Base-by-base conservation (phyloP, 2,113 vertebrate genomes). In the Protomyctophum bolini region DNA sequence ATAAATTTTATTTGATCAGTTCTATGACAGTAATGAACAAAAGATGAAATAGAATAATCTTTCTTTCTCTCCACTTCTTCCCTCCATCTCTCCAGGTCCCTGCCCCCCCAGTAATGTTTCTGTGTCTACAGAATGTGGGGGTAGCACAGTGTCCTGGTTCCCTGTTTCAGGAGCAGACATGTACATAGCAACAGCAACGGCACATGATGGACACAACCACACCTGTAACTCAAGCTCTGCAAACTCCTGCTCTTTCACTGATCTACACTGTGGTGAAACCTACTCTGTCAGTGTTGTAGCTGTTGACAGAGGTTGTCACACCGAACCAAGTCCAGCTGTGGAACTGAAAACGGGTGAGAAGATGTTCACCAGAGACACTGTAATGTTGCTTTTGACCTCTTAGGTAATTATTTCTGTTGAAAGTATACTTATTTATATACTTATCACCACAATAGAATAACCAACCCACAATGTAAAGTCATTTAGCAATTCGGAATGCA, bases 261-360 rank as follows among this genome's bases (percentile, higher is more conserved):
- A 79, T 50, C 89, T 92, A 8, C 84, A 76, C 73, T 92, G 88
- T 62, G 84, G 74, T 7, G 60, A 87, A 62, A 80, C 10, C 48
- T 92, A 92, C n/a, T 0, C 72, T n/a, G 79, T 90, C 4, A 68
- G 76, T 8, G 87, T 90, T 48, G 81, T 82, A 0, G 87, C 88
- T 15, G 66, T 86, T 15, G 80, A 85, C 64, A 68, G 70, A 46
- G 81, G 85, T 54, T 92, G 91, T 70, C 6, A 47, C 58, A 91
- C 88, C 4, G 1, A 74, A 15, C 76, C 84, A 0, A 90, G 86
- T 66, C 52, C 81, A 45, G 66, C 71, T 0, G 75, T 76, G 58
- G 7, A 47, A 48, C 70, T 90, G 45, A 84, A 1, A 60, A 73
- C 86, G 70, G 88, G 91, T 91, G 68, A 83, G 77, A 54, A 33